Evolutionary conservation across 35 echinoderm and acorn worm species (phyloP).

Genomic region (Strongylocentrotus purpuratus): DNA sequence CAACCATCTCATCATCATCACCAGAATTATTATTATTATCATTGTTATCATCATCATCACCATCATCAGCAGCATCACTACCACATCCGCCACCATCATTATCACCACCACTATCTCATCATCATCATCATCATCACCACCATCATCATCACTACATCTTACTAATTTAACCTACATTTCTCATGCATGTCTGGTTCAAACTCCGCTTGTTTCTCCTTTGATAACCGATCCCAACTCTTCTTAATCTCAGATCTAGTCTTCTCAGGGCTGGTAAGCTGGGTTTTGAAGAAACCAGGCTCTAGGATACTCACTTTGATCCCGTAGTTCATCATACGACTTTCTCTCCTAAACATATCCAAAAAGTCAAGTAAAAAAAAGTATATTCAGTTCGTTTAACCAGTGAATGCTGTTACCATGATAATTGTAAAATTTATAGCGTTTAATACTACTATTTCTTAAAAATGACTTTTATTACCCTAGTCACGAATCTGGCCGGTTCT

Average conservation of each 20-base stretch:
- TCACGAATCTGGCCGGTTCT: no score
- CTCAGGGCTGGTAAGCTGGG: background rate
- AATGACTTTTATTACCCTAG: no score
- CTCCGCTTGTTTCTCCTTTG: background rate
- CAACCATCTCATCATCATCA: background rate
- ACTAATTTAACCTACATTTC: background rate
- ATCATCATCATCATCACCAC: background rate
- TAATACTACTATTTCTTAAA: no score
- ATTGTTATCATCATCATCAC: conserved; percentile 28
- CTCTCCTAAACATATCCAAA: background rate
- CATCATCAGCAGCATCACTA: conserved; percentile 26
- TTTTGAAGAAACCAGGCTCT: conserved; percentile 49
- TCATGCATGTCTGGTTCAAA: background rate
- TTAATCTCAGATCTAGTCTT: background rate
- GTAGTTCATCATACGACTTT: conserved; percentile 26
- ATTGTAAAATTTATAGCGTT: no score
- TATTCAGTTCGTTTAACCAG: no score
- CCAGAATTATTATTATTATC: background rate
- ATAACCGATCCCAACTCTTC: background rate
- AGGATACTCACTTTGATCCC: conserved; percentile 41
- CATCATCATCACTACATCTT: no score
- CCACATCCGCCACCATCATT: background rate
- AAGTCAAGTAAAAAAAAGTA: background rate
- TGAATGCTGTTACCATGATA: no score
- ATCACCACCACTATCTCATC: background rate